These are phyloP conservation scores for Apis florea DNA, from an alignment of 1,140 invertebrate species.

Conservation along the genomic window DNA sequence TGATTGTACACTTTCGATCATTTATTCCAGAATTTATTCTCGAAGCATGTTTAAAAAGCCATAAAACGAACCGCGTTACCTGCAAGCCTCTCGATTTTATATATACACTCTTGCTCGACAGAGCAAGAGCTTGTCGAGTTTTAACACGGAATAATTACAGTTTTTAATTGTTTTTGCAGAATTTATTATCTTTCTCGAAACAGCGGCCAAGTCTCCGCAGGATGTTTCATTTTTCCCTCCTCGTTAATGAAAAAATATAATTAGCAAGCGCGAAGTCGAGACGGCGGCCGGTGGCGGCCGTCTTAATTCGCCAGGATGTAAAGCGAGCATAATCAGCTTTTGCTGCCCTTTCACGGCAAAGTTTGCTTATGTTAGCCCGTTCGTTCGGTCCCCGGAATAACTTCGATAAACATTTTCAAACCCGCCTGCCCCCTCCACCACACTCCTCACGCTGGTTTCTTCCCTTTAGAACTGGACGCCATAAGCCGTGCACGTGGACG, in stretches of 20 bases:
- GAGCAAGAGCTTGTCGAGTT: neutral
- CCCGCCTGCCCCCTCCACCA: conserved; percentile 11
- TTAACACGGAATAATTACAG: neutral
- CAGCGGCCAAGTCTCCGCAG: neutral
- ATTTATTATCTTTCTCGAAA: neutral
- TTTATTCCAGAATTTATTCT: too few relatives aligned
- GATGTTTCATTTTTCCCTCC: neutral
- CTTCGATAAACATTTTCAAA: conserved; percentile 70
- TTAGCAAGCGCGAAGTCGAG: conserved; percentile 23
- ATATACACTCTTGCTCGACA: too few relatives aligned
- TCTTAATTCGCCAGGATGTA: conserved; percentile 57
- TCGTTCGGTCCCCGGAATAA: conserved; percentile 67
- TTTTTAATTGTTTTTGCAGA: neutral
- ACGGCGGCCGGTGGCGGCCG: conserved; percentile 14
- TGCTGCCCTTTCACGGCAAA: conserved; percentile 58
- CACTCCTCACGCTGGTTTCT: neutral
- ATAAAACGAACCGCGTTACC: too few relatives aligned
- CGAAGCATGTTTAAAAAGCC: too few relatives aligned
- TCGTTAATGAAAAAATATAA: conserved; percentile 45
- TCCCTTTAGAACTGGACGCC: conserved; percentile 26
- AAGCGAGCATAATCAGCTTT: conserved; percentile 60
- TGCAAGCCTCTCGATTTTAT: too few relatives aligned
- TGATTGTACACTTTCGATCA: too few relatives aligned
- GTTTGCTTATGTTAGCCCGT: conserved; percentile 71
- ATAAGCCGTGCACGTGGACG: conserved; percentile 32